A percentile compares a stretch with the other conserved stretches of the same genome.
phyloP scores from a whole-genome alignment of 2,888 invertebrate species.

The Cheilosia scutellata region DNA sequence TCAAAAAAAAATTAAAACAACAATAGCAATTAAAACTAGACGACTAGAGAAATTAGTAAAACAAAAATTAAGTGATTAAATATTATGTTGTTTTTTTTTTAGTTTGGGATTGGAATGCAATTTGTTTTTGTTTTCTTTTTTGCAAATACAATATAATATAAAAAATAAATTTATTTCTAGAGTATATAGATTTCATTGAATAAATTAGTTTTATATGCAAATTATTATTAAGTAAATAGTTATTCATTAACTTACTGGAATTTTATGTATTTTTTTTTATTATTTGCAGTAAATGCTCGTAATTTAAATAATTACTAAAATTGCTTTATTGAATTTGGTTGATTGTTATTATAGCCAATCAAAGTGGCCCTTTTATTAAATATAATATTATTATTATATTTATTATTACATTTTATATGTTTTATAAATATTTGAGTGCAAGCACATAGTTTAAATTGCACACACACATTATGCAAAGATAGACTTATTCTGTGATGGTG shows the following conservation, averaged over 20 bases:
- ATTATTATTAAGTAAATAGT: constrained; percentile 21
- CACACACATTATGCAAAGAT: too few species aligned
- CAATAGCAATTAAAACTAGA: constrained; percentile 69
- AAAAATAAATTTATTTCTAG: constrained; percentile 60
- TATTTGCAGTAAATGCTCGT: constrained; percentile 48
- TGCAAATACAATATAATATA: constrained; percentile 62
- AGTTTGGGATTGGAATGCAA: constrained; percentile 54
- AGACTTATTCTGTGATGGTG: too few species aligned
- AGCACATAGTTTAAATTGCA: too few species aligned
- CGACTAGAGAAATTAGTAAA: constrained; percentile 73
- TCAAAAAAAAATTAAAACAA: constrained; percentile 39
- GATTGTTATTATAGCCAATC: background rate
- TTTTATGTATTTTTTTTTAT: constrained; percentile 8
- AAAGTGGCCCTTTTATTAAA: too few species aligned
- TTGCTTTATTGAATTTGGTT: constrained; percentile 6
- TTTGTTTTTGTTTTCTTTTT: constrained; percentile 17
- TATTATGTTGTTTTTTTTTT: constrained; percentile 38
- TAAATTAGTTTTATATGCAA: constrained; percentile 25
- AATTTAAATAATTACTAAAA: background rate
- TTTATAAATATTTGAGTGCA: too few species aligned
- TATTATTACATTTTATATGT: too few species aligned
- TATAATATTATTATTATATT: too few species aligned
- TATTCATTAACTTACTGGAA: background rate
- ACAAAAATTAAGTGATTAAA: constrained; percentile 50
- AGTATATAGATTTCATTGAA: constrained; percentile 22